Evolutionary conservation across 2,113 vertebrate genomes (phyloP).

Genomic region (Phoxinus phoxinus): DNA sequence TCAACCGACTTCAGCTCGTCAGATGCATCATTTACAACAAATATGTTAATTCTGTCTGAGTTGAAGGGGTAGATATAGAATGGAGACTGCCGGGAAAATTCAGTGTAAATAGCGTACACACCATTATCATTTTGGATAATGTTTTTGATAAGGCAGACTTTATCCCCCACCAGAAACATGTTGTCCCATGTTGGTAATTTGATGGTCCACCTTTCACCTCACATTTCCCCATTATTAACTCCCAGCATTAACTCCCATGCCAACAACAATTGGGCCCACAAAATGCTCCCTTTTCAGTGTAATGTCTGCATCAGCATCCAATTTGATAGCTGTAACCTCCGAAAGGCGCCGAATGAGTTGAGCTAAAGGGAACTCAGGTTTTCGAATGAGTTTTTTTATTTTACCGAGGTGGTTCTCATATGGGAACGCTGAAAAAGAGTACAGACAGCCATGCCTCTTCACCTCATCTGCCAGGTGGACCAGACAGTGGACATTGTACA

Average conservation of each 20-base stretch:
- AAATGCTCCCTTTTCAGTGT: slow-evolving; percentile 17
- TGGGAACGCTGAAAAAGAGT: slow-evolving; percentile 15
- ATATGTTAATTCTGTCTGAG: no score
- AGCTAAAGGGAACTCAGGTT: slow-evolving; percentile 24
- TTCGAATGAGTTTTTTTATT: background rate
- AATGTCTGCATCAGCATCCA: background rate
- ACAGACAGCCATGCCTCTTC: slow-evolving; percentile 29
- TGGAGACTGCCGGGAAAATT: background rate
- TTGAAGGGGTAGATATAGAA: no score
- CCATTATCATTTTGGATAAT: slow-evolving; percentile 14
- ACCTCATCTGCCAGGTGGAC: slow-evolving; percentile 24
- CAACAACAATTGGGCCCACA: slow-evolving; percentile 28
- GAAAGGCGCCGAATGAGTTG: slow-evolving; percentile 25
- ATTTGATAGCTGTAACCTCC: background rate
- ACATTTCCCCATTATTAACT: slow-evolving; percentile 27
- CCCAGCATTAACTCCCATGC: background rate
- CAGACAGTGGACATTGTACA: slow-evolving; percentile 23
- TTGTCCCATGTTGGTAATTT: slow-evolving; percentile 22
- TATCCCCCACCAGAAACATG: slow-evolving; percentile 22
- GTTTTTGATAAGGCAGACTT: slow-evolving; percentile 19
- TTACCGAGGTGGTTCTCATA: slow-evolving; percentile 12
- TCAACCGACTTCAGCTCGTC: no score
- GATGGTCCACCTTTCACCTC: slow-evolving; percentile 1
- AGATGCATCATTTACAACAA: no score
- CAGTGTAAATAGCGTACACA: background rate